Evolutionary conservation across 2,888 invertebrate species (phyloP), one percentile per base, ranked within the genome.

Genomic region (Boloria selene): DNA sequence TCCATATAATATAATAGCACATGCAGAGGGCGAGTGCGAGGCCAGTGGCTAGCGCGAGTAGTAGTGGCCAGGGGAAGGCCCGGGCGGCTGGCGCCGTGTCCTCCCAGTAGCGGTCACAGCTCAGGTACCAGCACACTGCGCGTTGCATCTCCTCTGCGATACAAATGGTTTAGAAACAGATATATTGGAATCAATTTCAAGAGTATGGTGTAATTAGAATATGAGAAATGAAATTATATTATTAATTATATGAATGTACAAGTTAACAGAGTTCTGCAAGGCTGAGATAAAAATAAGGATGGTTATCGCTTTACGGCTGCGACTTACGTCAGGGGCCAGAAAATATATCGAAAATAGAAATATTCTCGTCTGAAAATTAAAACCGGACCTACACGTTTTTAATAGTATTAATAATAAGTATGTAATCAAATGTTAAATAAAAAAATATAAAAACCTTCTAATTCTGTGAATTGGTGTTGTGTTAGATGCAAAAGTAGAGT

Each of bases 1-100:
- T 96, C 96, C 97, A 98, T 76, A 97, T 96, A 79, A 98, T 95
- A 90, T 97, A 97, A 86, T 98, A 98, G 88, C 97, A 97, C 87
- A 97, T 95, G 86, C 97, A 96, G 71, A 97, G 94, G 54, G 97
- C 96, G 61, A 96, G 93, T 52, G 96, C 96, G 53, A 97, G 93
- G 60, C 97, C 95, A 79, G 97, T 95, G 70, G 97, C 95, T 55
- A 97, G 94, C 70, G 97, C 95, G 75, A 97, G 94, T 62, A 94
- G 89, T 49, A 94, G 92, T 58, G 96, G 96, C 96, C 97, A 96
- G 38, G 97, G 97, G 81, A 97, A 97, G 72, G 95, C 95, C 74
- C 96, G 94, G 59, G 95, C 94, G 72, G 95, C 94, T 13, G 94
- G 93, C 71, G 96, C 95, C 70, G 94, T 94, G 85, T 97, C 97